These are phyloP conservation scores for Hyles euphorbiae DNA, from an alignment of 1,140 invertebrate species.

Conservation along the genomic window DNA sequence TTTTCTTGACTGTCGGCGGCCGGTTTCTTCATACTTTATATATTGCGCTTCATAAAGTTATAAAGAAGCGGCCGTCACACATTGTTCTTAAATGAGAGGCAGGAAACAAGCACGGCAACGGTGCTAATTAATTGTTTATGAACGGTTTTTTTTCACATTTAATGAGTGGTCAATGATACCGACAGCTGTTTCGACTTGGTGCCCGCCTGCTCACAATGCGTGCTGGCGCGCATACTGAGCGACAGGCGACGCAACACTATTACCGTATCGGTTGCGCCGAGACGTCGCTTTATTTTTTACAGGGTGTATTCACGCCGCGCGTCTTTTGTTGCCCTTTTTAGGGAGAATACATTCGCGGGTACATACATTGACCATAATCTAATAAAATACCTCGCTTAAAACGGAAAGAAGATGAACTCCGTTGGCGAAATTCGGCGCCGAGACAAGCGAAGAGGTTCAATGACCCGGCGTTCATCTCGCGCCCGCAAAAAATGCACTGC, in stretches of 20 bases:
- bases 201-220: constrained; percentile 37
- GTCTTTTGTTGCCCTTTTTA: neutral
- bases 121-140: constrained; percentile 40
- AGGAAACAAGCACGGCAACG: constrained; percentile 14
- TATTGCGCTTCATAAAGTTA: constrained; percentile 42
- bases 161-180: constrained; percentile 33
- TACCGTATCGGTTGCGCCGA: constrained; percentile 3
- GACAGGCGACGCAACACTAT: constrained; percentile 21
- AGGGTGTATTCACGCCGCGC: neutral
- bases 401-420: constrained; percentile 50
- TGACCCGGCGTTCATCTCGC: constrained; percentile 61
- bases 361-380: neutral
- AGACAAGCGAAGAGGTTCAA: constrained; percentile 60
- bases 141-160: constrained; percentile 34
- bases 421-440: constrained; percentile 62
- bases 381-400: constrained; percentile 27
- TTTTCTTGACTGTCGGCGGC: constrained; percentile 39
- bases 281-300: neutral
- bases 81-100: constrained; percentile 32
- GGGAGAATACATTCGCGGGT: neutral
- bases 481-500: constrained; percentile 71
- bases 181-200: constrained; percentile 38
- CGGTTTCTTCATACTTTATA: constrained; percentile 24
- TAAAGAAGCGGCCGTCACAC: constrained; percentile 39
- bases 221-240: constrained; percentile 21